Percentiles rank a stretch among this genome's conserved stretches.
These are phyloP conservation scores for Ambastaia sidthimunki DNA, from an alignment of 2,797 vertebrate species.

Conservation along the genomic window DNA sequence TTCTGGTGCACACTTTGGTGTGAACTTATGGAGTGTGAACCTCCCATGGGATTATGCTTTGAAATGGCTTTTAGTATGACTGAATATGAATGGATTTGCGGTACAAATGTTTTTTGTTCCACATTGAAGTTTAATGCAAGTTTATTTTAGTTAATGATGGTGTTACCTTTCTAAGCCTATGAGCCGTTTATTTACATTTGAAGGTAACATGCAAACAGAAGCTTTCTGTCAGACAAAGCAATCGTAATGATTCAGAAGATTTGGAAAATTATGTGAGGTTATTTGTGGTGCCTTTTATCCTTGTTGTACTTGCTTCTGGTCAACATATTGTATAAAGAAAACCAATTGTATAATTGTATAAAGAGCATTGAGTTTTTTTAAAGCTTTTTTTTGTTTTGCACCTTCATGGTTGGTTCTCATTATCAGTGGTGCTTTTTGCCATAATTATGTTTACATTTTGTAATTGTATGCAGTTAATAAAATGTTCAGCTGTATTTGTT, in stretches of 20 bases:
- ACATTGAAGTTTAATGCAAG: background rate
- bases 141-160: background rate
- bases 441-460: background rate
- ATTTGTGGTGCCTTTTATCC: too few relatives aligned
- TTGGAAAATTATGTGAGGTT: too few relatives aligned
- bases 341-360: too few relatives aligned
- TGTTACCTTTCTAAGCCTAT: background rate
- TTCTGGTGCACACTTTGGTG: constrained; percentile 30
- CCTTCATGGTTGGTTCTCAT: background rate
- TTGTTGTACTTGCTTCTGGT: too few relatives aligned
- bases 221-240: too few relatives aligned
- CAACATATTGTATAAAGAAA: too few relatives aligned
- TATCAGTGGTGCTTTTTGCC: background rate
- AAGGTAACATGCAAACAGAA: background rate
- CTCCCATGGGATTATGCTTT: background rate
- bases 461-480: background rate
- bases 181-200: background rate
- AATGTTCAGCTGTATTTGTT: background rate
- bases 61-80: background rate
- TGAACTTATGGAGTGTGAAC: constrained; percentile 29
- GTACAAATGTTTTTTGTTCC: background rate
- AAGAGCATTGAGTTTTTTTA: background rate
- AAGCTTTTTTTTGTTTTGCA: background rate
- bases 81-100: constrained; percentile 1
- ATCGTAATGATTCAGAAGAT: too few relatives aligned